phyloP scores from a whole-genome alignment of 2,797 vertebrate genomes.

The Sebastes iracundus region DNA sequence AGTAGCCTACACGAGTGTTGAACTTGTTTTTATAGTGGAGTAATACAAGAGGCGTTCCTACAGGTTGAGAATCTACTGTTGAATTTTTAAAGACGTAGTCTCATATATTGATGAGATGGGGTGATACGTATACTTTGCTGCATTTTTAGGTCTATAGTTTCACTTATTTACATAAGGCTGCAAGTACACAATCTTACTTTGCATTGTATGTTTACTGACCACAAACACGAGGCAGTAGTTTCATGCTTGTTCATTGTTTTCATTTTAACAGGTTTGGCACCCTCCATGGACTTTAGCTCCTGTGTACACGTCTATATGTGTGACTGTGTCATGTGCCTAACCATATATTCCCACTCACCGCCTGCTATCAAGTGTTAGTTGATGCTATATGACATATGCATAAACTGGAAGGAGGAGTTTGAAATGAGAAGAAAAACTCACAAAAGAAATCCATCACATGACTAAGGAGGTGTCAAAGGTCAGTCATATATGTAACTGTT shows the following conservation, averaged over 20 bases:
- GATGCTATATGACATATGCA: background rate
- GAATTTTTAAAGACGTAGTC: background rate
- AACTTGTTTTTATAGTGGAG: background rate
- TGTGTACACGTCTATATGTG: background rate
- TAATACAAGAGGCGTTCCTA: background rate
- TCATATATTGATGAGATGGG: background rate
- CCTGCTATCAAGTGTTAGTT: background rate
- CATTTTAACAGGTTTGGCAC: background rate
- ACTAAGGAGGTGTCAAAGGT: conserved; percentile 13
- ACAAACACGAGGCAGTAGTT: background rate
- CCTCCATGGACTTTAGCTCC: conserved; percentile 16
- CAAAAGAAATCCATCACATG: conserved; percentile 23
- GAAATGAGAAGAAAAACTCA: background rate
- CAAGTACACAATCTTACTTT: background rate
- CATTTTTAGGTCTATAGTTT: background rate
- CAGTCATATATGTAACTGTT: background rate
- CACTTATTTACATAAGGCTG: background rate
- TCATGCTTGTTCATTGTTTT: background rate
- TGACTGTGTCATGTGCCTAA: conserved; percentile 28
- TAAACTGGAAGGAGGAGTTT: conserved; percentile 40
- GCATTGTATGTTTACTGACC: background rate
- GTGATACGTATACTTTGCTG: background rate
- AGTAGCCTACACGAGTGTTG: no score
- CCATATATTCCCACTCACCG: background rate
- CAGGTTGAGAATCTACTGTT: background rate